Conservation (phyloP, 2,888 invertebrate genomes). For the Ditula angustiorana region DNA sequence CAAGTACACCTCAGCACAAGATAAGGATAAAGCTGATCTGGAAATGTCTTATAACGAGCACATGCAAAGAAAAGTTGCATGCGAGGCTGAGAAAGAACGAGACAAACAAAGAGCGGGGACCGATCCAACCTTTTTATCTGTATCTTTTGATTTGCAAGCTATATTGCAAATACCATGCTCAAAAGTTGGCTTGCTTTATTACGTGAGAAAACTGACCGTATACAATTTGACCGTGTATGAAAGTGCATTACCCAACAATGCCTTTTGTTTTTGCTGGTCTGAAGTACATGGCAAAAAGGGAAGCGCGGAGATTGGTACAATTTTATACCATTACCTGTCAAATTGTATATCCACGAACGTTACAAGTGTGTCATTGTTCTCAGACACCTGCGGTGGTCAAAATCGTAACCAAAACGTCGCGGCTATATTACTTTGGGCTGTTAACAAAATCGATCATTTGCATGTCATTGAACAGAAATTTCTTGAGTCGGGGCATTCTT, state of each 20-base stretch:
- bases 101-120: constrained; percentile 7
- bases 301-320: constrained; percentile 13
- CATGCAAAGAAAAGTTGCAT: constrained; percentile 2
- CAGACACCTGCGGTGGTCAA: constrained; percentile 16
- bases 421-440: no score
- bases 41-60: background rate
- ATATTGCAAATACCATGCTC: constrained; percentile 13
- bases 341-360: constrained; percentile 2
- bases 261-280: constrained; percentile 10
- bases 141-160: constrained; percentile 14
- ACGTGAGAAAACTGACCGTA: constrained; percentile 9
- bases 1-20: constrained; percentile 18
- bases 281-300: constrained; percentile 19
- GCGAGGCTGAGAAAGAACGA: constrained; percentile 5
- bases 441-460: no score
- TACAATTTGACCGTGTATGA: constrained; percentile 13
- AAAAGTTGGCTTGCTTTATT: constrained; percentile 6
- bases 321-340: constrained; percentile 12
- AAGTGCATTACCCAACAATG: constrained; percentile 7
- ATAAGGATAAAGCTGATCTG: constrained; percentile 12
- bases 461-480: no score
- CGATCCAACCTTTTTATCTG: background rate
- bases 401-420: constrained; percentile 12
- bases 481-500: no score
- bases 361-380: constrained; percentile 9